These are phyloP conservation scores for Catamblyrhynchus diadema DNA, from an alignment of 2,797 vertebrate genomes.

Conservation along the genomic window DNA sequence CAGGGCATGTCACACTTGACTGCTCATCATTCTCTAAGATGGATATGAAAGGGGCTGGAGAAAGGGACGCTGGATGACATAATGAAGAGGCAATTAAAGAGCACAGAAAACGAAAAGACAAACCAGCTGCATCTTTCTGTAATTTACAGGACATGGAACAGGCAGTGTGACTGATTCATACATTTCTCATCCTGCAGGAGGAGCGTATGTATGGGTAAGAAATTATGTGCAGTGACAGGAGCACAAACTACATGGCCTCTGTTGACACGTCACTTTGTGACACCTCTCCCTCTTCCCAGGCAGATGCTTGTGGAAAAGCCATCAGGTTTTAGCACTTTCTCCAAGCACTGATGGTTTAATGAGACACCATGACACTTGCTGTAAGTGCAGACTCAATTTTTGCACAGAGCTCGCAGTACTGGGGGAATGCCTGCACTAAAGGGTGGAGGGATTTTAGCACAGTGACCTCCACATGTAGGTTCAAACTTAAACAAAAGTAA, in stretches of 20 bases:
- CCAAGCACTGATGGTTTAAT: not conserved
- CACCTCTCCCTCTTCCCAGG: not conserved
- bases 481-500: not conserved
- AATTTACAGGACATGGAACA: not conserved
- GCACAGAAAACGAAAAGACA: not conserved
- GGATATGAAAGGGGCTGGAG: slow-evolving; percentile 29
- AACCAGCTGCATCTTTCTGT: slow-evolving; percentile 40
- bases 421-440: not conserved
- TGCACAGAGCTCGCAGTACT: not conserved
- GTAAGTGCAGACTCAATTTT: not conserved
- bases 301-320: not conserved
- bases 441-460: not conserved
- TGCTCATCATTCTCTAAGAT: slow-evolving; percentile 53
- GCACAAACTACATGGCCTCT: not conserved
- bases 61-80: slow-evolving; percentile 16
- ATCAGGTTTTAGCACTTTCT: not conserved
- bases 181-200: not conserved
- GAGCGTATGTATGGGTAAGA: accelerated
- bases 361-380: not conserved
- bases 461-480: not conserved
- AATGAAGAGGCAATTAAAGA: slow-evolving; percentile 48
- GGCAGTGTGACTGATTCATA: not conserved
- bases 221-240: not conserved
- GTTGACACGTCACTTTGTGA: not conserved
- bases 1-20: not conserved